Base-by-base conservation (phyloP, 2,113 vertebrate genomes). In the Morone saxatilis region DNA sequence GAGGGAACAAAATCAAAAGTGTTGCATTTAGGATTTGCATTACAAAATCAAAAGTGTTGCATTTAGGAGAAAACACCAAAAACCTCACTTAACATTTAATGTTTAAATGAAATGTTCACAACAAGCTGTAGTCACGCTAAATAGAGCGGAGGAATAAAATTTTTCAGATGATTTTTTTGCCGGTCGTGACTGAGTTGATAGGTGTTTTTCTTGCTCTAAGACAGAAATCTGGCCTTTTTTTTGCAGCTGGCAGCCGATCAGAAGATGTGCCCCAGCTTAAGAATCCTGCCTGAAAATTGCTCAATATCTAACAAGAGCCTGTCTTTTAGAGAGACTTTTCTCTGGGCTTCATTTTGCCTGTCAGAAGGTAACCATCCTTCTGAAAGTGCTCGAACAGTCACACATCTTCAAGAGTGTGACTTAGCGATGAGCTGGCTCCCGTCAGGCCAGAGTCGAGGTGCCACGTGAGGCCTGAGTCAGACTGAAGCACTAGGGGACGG, bases 401-500 rank as follows among this genome's bases (percentile, higher is more conserved):
- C 93, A 83, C 93, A 90, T 72, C 86, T 45, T 69, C 79, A 68
- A 83, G 80, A 88, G 85, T 94, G 78, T 13, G 90, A 85, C 90
- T 87, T 87, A 71, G 71, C 71, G 81, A 82, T 83, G 90, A 89
- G 88, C 81, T 89, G 90, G 83, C 83, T 76, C 66, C 74, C 81
- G 75, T 87, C 79, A 76, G 75, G 84, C 77, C 88, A 70, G 81
- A 88, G 80, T 84, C 76, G 62, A 90, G 87, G 85, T 76, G 81
- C 87, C 86, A 78, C 57, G 79, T 86, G 84, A 92, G 80, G 81
- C 76, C 71, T 91, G 89, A 92, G 81, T 92, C 92, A 94, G 80
- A 63, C 71, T n/a, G 40, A 54, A 78, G 84, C 78, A 59, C 72
- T 17, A 51, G 13, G 54, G 57, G 5, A n/a, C 4, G 47, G 25